phyloP scores from a whole-genome alignment of 2,113 vertebrate genomes.

The Zingel zingel region DNA sequence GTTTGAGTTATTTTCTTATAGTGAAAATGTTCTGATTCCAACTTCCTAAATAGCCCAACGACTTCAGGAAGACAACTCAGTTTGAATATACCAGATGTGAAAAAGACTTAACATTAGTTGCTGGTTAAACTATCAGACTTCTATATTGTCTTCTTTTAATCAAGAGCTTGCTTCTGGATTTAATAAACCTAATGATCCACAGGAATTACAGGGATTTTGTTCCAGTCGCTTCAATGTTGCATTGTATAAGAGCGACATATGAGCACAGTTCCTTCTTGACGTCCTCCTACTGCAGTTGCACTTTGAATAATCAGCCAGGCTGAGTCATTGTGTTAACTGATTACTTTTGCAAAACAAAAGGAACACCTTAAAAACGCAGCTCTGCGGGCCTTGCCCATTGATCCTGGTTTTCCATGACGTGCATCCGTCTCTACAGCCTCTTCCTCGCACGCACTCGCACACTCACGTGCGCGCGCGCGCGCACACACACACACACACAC shows the following conservation, averaged over 20 bases:
- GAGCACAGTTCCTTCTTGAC: constrained; percentile 33
- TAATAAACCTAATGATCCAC: constrained; percentile 22
- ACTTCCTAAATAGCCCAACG: constrained; percentile 9
- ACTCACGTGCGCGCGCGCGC: constrained; percentile 13
- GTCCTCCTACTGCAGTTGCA: constrained; percentile 31
- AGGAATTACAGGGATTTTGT: constrained; percentile 9
- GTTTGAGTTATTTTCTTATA: too few species aligned
- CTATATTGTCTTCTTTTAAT: background rate
- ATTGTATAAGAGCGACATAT: constrained; percentile 16
- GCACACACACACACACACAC: too few species aligned
- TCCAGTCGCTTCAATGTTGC: background rate
- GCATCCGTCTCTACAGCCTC: constrained; percentile 56
- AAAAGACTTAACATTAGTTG: background rate
- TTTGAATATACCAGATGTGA: background rate
- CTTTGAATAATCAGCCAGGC: constrained; percentile 67
- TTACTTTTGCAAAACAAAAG: constrained; percentile 80
- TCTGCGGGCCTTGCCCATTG: constrained; percentile 72
- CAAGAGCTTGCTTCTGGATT: constrained; percentile 1
- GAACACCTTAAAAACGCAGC: constrained; percentile 75
- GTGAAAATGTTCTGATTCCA: too few species aligned
- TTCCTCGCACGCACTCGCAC: constrained; percentile 9
- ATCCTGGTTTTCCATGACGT: constrained; percentile 84
- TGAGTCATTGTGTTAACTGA: constrained; percentile 78
- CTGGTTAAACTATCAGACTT: background rate
- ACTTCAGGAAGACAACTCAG: background rate